phyloP scores from a whole-genome alignment of 2,888 invertebrate genomes.

The Deilephila elpenor region DNA sequence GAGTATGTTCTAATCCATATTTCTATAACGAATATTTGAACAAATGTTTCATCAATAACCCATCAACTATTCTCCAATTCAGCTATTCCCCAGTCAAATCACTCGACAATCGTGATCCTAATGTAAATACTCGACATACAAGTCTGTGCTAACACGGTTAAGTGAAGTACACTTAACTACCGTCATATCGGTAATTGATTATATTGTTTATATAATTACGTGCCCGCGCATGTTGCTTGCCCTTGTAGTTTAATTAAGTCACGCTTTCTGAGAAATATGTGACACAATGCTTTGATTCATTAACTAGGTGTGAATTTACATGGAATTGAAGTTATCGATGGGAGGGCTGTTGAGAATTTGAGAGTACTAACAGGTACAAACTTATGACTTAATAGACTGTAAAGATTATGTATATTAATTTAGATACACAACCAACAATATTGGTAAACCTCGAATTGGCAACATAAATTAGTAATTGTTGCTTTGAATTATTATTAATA shows the following conservation, averaged over 20 bases:
- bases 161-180: not conserved
- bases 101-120: conserved; percentile 1
- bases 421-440: too few species aligned
- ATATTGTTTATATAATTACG: conserved; percentile 23
- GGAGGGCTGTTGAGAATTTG: not conserved
- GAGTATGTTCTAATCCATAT: too few species aligned
- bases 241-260: conserved; percentile 12
- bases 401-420: too few species aligned
- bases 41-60: not conserved
- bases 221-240: not conserved
- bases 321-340: not conserved
- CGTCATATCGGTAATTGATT: conserved; percentile 21
- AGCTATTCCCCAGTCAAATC: not conserved
- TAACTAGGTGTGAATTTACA: not conserved
- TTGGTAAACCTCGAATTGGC: too few species aligned
- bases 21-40: not conserved
- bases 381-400: too few species aligned
- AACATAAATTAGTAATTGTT: too few species aligned
- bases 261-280: not conserved
- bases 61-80: not conserved
- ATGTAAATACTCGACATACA: conserved; percentile 5
- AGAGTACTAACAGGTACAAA: too few species aligned
- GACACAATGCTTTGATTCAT: not conserved
- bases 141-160: not conserved
- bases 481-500: too few species aligned